Base-by-base conservation (phyloP, 2,888 invertebrate genomes). In the Drosophila parthenogenetica region DNA sequence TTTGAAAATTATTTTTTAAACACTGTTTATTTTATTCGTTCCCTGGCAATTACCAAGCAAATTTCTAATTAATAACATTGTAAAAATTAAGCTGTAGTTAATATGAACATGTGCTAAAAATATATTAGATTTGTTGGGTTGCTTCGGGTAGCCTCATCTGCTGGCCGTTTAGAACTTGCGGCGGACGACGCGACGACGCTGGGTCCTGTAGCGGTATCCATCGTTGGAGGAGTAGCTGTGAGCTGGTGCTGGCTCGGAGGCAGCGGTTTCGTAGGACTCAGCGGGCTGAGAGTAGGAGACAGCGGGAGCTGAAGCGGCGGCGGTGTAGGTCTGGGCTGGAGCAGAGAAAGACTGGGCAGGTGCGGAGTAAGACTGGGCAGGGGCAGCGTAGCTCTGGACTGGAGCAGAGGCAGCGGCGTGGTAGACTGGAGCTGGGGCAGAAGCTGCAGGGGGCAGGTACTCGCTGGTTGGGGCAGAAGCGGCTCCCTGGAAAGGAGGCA, bases 141-240 rank as follows among this genome's bases (percentile, higher is more conserved):
- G 68, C 50, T 45, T 39, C 13, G 58, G 79, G 66, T 55, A 73
- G 77, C 83, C 69, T 82, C 80, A 60, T 55, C 49, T 37, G 63
- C 53, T 58, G 29, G 29, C 57, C 61, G 50, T 65, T 79, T 87
- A 89, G 63, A 71, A 74, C 62, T 89, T 87, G 59, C 80, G 89
- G 67, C 91, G 91, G 61, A 83, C 51, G 73, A 84, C 90, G 74
- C 89, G 89, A 50, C 88, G 90, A 69, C 79, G 87, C 8, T 87
- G 80, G 73, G 90, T 91, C 81, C 83, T 92, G 83, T 92, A 92
- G 53, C 88, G 90, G 82, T 92, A 92, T 37, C 91, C 91, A 66
- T 91, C 92, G 57, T 49, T 68, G 59, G 90, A 67, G 5, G 91
- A 90, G 79, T 71, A 90, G 69, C 75, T 82, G 75, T 91, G 91